Conservation (phyloP, 2,888 invertebrate genomes). For the Eupeodes luniger region DNA sequence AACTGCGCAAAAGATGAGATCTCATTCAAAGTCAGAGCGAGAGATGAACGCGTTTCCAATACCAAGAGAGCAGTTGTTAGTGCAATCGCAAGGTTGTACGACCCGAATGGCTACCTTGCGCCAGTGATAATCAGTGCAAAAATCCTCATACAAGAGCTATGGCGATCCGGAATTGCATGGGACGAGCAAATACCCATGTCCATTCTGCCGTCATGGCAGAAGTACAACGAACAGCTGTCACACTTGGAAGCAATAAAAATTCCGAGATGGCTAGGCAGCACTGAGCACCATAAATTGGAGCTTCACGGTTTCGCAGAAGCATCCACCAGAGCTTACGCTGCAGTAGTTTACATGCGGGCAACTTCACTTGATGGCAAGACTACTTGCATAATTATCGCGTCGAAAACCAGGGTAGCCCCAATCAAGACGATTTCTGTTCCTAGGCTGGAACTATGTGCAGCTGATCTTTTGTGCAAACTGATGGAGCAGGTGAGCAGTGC, state of each 20-base stretch:
- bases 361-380: neutral
- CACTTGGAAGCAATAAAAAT: neutral
- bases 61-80: constrained; percentile 6
- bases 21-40: no score
- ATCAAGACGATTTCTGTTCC: constrained; percentile 14
- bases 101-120: neutral
- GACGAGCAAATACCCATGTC: constrained; percentile 21
- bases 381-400: neutral
- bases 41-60: no score
- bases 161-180: constrained; percentile 24
- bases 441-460: constrained; percentile 12
- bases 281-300: neutral
- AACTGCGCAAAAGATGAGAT: no score
- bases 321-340: no score
- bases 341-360: neutral
- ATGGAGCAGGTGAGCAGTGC: neutral
- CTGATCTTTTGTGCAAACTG: neutral
- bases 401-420: constrained; percentile 24
- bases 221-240: no score
- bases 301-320: constrained; percentile 22
- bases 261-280: constrained; percentile 27
- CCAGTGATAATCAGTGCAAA: constrained; percentile 14
- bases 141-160: constrained; percentile 35
- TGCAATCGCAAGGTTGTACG: constrained; percentile 28
- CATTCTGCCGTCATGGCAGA: neutral